Conservation (phyloP, 2,797 vertebrate genomes). For the Antennarius maculatus region DNA sequence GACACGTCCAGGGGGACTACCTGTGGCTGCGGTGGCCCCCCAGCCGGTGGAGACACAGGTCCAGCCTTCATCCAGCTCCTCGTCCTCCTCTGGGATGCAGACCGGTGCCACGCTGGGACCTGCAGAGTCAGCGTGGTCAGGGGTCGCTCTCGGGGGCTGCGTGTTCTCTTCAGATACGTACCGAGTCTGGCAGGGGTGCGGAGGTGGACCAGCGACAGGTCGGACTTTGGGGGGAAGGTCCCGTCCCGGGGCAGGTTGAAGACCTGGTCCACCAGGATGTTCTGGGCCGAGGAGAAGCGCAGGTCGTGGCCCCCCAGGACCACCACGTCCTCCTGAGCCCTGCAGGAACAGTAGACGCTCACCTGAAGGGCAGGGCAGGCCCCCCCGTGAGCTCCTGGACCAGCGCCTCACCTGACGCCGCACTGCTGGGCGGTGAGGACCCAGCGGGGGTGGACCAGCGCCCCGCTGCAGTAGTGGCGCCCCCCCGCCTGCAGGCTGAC, state of each 20-base stretch:
- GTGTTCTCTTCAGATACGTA: constrained; percentile 19
- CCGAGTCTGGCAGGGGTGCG: constrained; percentile 50
- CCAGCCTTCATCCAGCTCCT: constrained; percentile 58
- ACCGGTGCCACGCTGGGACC: constrained; percentile 56
- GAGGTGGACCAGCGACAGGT: constrained; percentile 73
- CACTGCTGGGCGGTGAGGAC: constrained; percentile 71
- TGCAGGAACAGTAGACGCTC: constrained; percentile 20
- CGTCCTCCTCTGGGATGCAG: constrained; percentile 71
- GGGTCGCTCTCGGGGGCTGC: too few species aligned
- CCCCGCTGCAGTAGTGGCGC: constrained; percentile 76
- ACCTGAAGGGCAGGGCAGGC: background rate
- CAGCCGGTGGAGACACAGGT: constrained; percentile 75
- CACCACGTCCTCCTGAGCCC: constrained; percentile 60
- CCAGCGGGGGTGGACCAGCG: constrained; percentile 70
- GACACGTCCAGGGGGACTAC: constrained; percentile 29
- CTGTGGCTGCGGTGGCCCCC: constrained; percentile 48
- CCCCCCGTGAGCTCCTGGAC: too few species aligned
- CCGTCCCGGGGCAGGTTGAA: constrained; percentile 29
- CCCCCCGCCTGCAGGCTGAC: constrained; percentile 75
- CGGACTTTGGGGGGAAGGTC: constrained; percentile 54
- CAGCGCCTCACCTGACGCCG: constrained; percentile 47
- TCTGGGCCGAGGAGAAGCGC: constrained; percentile 39
- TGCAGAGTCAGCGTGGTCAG: constrained; percentile 30
- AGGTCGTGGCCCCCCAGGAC: constrained; percentile 72
- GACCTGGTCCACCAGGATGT: constrained; percentile 57